Conservation (phyloP, 1,140 invertebrate genomes). For the Solen grandis region DNA sequence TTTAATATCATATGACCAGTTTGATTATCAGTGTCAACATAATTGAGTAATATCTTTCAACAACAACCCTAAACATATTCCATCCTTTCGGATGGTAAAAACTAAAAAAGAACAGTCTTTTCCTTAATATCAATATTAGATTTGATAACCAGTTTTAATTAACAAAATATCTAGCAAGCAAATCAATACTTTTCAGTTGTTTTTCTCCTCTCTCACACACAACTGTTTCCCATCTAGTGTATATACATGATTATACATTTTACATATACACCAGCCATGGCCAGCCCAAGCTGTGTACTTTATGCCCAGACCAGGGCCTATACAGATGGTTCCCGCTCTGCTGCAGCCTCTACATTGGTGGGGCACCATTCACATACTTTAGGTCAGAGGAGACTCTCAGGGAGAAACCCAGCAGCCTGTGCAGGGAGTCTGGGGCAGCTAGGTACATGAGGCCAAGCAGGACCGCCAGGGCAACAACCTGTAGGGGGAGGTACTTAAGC, state of each 20-base stretch:
- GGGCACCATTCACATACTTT: slow-evolving; percentile 91
- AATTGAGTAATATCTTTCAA: too few species aligned
- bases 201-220: neutral
- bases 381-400: slow-evolving; percentile 91
- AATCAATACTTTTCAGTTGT: neutral
- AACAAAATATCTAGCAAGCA: neutral
- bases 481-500: slow-evolving; percentile 85
- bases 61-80: too few species aligned
- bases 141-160: too few species aligned
- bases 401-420: slow-evolving; percentile 90
- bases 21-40: too few species aligned
- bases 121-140: too few species aligned
- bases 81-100: too few species aligned
- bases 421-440: slow-evolving; percentile 88
- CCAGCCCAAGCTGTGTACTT: slow-evolving; percentile 29
- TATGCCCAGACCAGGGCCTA: slow-evolving; percentile 10
- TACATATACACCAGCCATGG: slow-evolving; percentile 20
- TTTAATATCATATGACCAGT: too few species aligned
- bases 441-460: slow-evolving; percentile 91
- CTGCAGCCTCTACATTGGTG: slow-evolving; percentile 84
- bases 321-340: slow-evolving; percentile 7
- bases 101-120: too few species aligned
- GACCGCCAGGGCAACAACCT: slow-evolving; percentile 89
- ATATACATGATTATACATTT: neutral
- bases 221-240: neutral